Evolutionary conservation across 2,113 vertebrate genomes (phyloP).

Genomic region (Aptenodytes patagonicus): DNA sequence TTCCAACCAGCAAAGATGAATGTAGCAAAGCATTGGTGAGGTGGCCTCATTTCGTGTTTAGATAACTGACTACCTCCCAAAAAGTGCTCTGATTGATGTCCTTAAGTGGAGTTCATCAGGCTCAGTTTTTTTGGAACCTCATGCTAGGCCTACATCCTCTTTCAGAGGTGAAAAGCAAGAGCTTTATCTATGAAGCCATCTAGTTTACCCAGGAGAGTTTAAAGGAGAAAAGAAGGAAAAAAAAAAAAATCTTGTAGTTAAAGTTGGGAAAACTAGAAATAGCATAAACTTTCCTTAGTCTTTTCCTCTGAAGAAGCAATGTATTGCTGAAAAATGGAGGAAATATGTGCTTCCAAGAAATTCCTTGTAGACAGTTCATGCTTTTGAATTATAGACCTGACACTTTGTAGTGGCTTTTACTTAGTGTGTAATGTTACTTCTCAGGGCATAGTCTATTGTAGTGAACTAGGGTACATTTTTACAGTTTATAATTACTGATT

Average conservation of each 20-base stretch:
- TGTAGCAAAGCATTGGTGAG: conserved; percentile 39
- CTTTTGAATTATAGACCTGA: conserved; percentile 43
- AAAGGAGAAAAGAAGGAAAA: not conserved
- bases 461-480: conserved; percentile 66
- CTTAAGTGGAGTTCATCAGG: not conserved
- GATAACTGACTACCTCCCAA: conserved; percentile 33
- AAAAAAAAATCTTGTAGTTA: not conserved
- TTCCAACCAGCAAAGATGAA: conserved; percentile 43
- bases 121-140: not conserved
- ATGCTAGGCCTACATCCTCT: not conserved
- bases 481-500: conserved; percentile 46
- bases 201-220: not conserved
- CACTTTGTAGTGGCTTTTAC: conserved; percentile 32
- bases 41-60: not conserved
- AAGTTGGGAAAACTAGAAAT: not conserved
- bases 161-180: not conserved
- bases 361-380: conserved; percentile 11
- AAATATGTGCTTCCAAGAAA: conserved; percentile 51
- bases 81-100: conserved; percentile 7
- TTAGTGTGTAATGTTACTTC: conserved; percentile 60
- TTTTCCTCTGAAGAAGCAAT: conserved; percentile 13
- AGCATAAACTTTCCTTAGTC: not conserved
- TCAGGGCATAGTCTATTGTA: conserved; percentile 72
- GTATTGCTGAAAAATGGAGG: not conserved
- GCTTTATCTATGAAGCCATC: not conserved